These are phyloP conservation scores for Tapirus terrestris DNA, from an alignment of 2,113 vertebrate genomes.

Conservation along the genomic window DNA sequence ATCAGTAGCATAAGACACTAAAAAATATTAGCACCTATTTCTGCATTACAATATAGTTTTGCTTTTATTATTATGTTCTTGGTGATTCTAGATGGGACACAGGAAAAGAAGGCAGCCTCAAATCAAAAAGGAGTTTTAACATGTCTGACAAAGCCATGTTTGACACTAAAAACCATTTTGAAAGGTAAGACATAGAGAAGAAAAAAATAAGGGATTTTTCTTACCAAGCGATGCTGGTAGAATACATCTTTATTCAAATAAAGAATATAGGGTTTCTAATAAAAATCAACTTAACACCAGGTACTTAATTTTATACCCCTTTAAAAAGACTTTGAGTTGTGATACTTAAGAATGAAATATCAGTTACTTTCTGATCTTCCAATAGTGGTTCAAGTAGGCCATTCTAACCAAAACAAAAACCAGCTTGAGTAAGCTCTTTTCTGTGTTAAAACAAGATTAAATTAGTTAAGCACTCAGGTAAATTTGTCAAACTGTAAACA, in stretches of 20 bases:
- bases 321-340: neutral
- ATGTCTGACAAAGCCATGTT: neutral
- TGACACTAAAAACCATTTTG: neutral
- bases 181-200: neutral
- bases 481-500: neutral
- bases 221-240: neutral
- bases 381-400: constrained; percentile 24
- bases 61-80: constrained; percentile 28
- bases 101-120: constrained; percentile 19
- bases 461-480: neutral
- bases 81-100: neutral
- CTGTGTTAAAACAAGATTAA: neutral
- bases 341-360: constrained; percentile 33
- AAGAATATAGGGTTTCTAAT: neutral
- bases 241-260: constrained; percentile 11
- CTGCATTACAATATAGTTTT: neutral
- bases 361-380: constrained; percentile 47
- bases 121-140: constrained; percentile 41
- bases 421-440: neutral
- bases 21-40: constrained; percentile 1
- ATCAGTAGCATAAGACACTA: neutral
- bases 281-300: constrained; percentile 4
- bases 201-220: constrained; percentile 10
- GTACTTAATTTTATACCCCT: neutral
- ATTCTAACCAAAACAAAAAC: constrained; percentile 56